These are phyloP conservation scores for Chloroceryle inda DNA, from an alignment of 2,797 vertebrate species.

Conservation along the genomic window DNA sequence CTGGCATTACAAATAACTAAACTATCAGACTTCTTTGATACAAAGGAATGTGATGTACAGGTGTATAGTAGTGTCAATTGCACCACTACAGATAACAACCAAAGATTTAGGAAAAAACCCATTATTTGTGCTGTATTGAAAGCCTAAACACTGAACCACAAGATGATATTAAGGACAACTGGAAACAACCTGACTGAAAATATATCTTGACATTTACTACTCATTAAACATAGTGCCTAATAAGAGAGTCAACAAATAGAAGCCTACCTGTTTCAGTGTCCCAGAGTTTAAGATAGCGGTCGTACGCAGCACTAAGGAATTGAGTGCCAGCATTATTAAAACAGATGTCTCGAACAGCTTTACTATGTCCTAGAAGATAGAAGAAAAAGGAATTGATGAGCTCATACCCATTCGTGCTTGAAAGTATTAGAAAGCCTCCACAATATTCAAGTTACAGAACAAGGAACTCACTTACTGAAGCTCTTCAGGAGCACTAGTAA, in stretches of 20 bases:
- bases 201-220: not conserved
- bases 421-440: not conserved
- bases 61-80: not conserved
- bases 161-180: not conserved
- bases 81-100: not conserved
- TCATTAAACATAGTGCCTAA: not conserved
- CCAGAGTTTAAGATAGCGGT: conserved; percentile 97
- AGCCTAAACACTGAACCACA: not conserved
- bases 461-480: not conserved
- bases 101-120: not conserved
- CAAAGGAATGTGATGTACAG: not conserved
- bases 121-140: not conserved
- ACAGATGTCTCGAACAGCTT: conserved; percentile 97
- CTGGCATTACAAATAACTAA: not conserved
- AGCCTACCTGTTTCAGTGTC: conserved; percentile 94
- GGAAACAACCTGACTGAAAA: not conserved
- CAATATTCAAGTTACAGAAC: not conserved
- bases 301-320: conserved; percentile 96
- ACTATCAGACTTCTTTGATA: not conserved
- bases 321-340: conserved; percentile 92
- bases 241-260: not conserved
- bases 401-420: not conserved
- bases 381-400: not conserved
- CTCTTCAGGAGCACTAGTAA: not conserved
- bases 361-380: conserved; percentile 90